phyloP scores from a whole-genome alignment of 23 tunicate species.

The Clavelina lepadiformis region DNA sequence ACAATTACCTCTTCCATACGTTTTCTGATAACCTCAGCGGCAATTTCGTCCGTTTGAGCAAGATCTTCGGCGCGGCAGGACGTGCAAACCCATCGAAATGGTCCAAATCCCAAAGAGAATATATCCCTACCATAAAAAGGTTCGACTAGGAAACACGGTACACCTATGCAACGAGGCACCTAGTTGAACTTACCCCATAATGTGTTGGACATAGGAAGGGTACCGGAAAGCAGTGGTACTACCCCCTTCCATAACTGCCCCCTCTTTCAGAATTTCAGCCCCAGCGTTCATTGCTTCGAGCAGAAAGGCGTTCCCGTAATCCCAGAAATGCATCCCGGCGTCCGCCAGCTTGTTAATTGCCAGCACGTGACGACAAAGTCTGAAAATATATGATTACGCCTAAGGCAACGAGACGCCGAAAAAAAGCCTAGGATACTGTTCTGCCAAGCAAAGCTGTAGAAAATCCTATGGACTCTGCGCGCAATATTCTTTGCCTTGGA shows the following conservation, averaged over 20 bases:
- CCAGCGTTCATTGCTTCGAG: constrained; percentile 86
- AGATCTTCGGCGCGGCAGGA: constrained; percentile 65
- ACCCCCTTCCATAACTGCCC: constrained; percentile 2
- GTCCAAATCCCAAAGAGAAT: constrained; percentile 95
- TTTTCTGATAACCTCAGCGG: constrained; percentile 53
- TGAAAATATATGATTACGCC: constrained; percentile 24
- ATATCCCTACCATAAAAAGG: constrained; percentile 50
- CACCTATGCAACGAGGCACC: too few species aligned
- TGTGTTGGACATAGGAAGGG: constrained; percentile 96
- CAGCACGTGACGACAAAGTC: constrained; percentile 64
- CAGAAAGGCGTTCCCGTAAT: constrained; percentile 95
- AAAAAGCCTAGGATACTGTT: too few species aligned
- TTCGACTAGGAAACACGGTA: not conserved
- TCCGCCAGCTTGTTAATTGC: constrained; percentile 74
- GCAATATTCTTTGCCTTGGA: too few species aligned
- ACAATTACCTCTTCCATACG: constrained; percentile 56
- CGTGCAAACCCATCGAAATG: constrained; percentile 99
- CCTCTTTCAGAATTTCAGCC: constrained; percentile 54
- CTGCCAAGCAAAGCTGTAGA: too few species aligned
- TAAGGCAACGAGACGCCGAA: too few species aligned
- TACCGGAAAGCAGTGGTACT: constrained; percentile 62
- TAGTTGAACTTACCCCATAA: constrained; percentile 97
- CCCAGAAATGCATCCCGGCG: constrained; percentile 95
- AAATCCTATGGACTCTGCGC: too few species aligned
- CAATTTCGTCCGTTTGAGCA: constrained; percentile 47